A percentile compares a stretch with the other conserved stretches of the same genome.
These are phyloP conservation scores for Globicephala melas DNA, from an alignment of 2,113 vertebrate genomes.

Conservation along the genomic window DNA sequence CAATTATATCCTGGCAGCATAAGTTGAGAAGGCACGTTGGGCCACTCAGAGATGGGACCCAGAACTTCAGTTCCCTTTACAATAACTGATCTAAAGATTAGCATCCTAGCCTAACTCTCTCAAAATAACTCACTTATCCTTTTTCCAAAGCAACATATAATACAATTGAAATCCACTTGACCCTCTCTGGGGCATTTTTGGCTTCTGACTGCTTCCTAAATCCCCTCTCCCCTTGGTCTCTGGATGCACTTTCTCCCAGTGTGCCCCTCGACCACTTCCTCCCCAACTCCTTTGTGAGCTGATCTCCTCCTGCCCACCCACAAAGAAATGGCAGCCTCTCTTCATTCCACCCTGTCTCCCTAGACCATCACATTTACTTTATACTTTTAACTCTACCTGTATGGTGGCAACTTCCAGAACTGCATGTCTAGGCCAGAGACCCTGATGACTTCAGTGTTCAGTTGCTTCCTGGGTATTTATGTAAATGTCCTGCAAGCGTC, in stretches of 20 bases:
- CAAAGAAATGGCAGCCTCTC: background rate
- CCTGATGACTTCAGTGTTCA: background rate
- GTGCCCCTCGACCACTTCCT: background rate
- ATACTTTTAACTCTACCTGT: background rate
- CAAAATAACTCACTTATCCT: background rate
- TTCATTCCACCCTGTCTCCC: background rate
- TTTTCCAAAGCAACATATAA: background rate
- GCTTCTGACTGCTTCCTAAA: background rate
- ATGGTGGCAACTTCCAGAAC: background rate
- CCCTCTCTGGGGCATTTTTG: background rate
- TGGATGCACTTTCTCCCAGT: background rate
- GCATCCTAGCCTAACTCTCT: background rate
- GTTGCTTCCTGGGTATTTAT: background rate
- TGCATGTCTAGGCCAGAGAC: background rate
- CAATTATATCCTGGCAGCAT: accelerated
- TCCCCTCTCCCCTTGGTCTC: background rate
- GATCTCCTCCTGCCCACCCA: background rate
- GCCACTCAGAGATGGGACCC: background rate
- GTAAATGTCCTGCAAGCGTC: background rate
- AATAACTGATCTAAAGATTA: background rate
- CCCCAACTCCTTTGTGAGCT: background rate
- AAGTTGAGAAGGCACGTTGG: background rate
- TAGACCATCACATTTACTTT: background rate
- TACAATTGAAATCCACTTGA: background rate
- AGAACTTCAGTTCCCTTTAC: background rate